Evolutionary conservation across 2,113 vertebrate species (phyloP).

Genomic region (Morone chrysops): DNA sequence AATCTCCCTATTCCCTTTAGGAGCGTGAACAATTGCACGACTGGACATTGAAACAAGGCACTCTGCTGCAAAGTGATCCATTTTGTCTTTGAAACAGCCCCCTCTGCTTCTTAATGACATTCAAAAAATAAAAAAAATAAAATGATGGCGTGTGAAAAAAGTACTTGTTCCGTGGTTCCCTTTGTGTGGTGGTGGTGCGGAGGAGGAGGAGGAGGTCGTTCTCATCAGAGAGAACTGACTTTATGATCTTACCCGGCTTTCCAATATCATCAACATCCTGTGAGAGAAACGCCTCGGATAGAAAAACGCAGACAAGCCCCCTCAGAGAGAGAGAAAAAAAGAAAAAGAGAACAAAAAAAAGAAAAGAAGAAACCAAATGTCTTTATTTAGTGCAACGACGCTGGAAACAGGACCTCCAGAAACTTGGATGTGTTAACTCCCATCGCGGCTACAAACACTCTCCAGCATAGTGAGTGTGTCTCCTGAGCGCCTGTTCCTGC

Average conservation of each 20-base stretch:
- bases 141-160: slow-evolving; percentile 69
- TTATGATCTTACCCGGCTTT: slow-evolving; percentile 84
- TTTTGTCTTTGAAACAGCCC: slow-evolving; percentile 82
- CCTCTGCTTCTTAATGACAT: slow-evolving; percentile 80
- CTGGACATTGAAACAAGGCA: slow-evolving; percentile 99
- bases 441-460: slow-evolving; percentile 81
- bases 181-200: slow-evolving; percentile 81
- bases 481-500: slow-evolving; percentile 80
- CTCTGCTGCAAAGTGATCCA: slow-evolving; percentile 98
- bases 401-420: slow-evolving; percentile 66
- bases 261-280: slow-evolving; percentile 84
- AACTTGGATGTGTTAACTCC: slow-evolving; percentile 83
- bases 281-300: slow-evolving; percentile 72
- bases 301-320: slow-evolving; percentile 68
- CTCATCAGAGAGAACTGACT: slow-evolving; percentile 84
- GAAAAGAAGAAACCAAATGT: slow-evolving; percentile 23
- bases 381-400: slow-evolving; percentile 69
- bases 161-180: slow-evolving; percentile 81
- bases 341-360: not conserved
- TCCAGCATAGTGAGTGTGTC: slow-evolving; percentile 80
- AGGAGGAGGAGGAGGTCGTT: slow-evolving; percentile 77
- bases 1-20: slow-evolving; percentile 83
- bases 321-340: not conserved
- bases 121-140: slow-evolving; percentile 50
- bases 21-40: slow-evolving; percentile 90